A percentile compares a stretch with the other conserved stretches of the same genome.
These are phyloP conservation scores for Trichoplusia ni DNA, from an alignment of 1,140 invertebrate genomes.

Conservation along the genomic window DNA sequence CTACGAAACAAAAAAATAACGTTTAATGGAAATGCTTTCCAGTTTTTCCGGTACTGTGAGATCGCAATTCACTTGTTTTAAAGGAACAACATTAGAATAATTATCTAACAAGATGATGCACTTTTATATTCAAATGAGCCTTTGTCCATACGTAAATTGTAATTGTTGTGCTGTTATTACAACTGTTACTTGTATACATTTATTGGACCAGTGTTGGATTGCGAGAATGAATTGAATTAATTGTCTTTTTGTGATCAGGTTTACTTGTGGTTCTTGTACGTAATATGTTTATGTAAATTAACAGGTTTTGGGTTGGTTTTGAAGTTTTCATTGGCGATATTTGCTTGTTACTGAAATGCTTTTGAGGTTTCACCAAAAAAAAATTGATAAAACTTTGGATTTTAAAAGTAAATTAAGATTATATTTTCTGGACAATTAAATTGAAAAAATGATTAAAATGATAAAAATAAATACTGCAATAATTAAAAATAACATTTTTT, in stretches of 20 bases:
- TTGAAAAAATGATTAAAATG: no score
- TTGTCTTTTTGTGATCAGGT: not conserved
- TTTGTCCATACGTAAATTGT: constrained; percentile 49
- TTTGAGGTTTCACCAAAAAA: no score
- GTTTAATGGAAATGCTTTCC: constrained; percentile 64
- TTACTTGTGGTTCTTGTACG: not conserved
- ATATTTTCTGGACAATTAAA: no score
- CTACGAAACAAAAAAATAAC: constrained; percentile 46
- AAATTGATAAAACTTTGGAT: no score
- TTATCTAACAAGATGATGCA: constrained; percentile 40
- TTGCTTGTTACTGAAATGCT: no score
- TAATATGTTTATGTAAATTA: no score
- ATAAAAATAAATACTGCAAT: not conserved
- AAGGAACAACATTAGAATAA: constrained; percentile 67
- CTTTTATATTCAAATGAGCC: constrained; percentile 68
- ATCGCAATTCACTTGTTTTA: constrained; percentile 48
- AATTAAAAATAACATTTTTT: no score
- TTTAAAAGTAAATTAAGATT: no score
- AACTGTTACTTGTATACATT: constrained; percentile 22
- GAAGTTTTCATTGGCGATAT: no score
- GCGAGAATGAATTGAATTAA: constrained; percentile 8
- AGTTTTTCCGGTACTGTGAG: constrained; percentile 72
- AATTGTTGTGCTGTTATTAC: constrained; percentile 26
- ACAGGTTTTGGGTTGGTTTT: no score
- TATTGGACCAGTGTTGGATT: constrained; percentile 28